Evolutionary conservation across 2,113 vertebrate genomes (phyloP).

Genomic region (Gymnorhina tibicen): DNA sequence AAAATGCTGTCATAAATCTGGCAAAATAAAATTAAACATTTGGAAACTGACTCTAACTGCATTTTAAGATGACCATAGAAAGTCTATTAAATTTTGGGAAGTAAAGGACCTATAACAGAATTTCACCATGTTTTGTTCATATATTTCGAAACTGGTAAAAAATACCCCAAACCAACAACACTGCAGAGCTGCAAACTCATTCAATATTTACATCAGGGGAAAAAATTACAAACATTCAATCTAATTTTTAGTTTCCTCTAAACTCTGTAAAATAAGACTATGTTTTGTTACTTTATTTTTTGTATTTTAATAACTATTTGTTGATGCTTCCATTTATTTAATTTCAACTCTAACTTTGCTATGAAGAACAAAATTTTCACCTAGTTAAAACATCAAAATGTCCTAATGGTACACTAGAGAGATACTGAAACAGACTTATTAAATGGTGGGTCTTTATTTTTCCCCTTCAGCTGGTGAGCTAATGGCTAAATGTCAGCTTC

Average conservation of each 20-base stretch:
- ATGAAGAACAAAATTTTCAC: neutral
- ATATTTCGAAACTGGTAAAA: neutral
- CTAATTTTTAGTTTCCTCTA: neutral
- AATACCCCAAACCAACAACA: accelerated
- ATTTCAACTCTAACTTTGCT: neutral
- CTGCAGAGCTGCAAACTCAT: neutral
- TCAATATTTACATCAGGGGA: neutral
- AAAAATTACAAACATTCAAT: neutral
- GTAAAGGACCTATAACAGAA: neutral
- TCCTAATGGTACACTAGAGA: neutral
- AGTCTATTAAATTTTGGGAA: neutral
- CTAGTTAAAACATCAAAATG: neutral
- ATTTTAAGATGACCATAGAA: neutral
- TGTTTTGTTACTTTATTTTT: neutral
- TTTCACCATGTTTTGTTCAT: neutral
- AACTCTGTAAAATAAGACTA: neutral
- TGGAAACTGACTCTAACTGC: neutral
- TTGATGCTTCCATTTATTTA: neutral
- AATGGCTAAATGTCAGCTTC: neutral
- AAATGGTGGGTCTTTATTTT: neutral
- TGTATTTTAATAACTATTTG: neutral
- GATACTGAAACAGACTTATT: neutral
- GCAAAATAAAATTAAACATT: neutral
- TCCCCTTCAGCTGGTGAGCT: neutral
- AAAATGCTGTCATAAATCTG: neutral